phyloP scores from a whole-genome alignment of 2,888 invertebrate genomes.

The Zele albiditarsus region DNA sequence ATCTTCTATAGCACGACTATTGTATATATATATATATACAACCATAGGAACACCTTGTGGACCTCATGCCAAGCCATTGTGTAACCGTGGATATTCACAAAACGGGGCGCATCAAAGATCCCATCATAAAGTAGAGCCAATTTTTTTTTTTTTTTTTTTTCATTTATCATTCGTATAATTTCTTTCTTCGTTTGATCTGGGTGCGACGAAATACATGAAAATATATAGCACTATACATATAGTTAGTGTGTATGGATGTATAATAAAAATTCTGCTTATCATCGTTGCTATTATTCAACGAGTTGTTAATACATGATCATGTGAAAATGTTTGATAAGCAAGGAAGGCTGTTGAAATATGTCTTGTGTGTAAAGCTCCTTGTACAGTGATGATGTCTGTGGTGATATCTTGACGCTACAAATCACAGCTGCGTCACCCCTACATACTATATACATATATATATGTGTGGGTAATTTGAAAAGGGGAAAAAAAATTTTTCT shows the following conservation, averaged over 20 bases:
- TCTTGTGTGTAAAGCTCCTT: neutral
- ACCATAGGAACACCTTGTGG: slow-evolving; percentile 64
- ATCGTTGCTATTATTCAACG: neutral
- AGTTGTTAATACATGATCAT: neutral
- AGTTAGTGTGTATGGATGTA: neutral
- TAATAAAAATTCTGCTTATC: neutral
- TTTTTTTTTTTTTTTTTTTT: slow-evolving; percentile 50
- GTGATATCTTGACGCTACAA: neutral
- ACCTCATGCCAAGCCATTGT: slow-evolving; percentile 71
- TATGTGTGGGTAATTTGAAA: neutral
- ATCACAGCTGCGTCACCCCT: neutral
- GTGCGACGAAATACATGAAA: neutral
- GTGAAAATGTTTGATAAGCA: neutral
- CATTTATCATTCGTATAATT: neutral
- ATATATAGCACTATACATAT: neutral
- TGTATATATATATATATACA: too few species aligned
- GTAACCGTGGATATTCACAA: slow-evolving; percentile 60
- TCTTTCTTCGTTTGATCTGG: neutral
- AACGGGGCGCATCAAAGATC: slow-evolving; percentile 41
- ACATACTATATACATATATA: neutral
- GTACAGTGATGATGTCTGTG: neutral
- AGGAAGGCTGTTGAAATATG: neutral
- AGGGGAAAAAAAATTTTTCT: neutral
- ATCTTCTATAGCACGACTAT: slow-evolving; percentile 47
- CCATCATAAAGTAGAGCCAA: slow-evolving; percentile 50